Conservation (phyloP, 2,113 vertebrate species). For the Bufo bufo region DNA sequence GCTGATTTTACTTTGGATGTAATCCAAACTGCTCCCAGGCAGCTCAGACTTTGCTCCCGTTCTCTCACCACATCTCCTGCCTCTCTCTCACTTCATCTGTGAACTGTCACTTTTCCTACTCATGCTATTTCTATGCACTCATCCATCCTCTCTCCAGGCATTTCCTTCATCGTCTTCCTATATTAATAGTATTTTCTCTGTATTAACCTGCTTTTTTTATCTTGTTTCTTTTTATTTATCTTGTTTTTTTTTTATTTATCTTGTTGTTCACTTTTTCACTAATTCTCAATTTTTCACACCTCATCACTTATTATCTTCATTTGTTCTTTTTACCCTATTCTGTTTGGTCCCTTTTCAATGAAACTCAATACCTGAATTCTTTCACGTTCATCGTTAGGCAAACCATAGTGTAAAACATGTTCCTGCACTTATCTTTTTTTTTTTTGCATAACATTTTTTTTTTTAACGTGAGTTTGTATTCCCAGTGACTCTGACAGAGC, state of each 20-base stretch:
- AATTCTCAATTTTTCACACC: neutral
- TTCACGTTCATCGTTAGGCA: neutral
- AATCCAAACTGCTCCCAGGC: slow-evolving; percentile 86
- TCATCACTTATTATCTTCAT: neutral
- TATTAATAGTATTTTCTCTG: neutral
- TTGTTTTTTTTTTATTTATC: neutral
- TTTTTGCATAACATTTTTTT: neutral
- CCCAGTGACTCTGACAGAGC: too few species aligned
- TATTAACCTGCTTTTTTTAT: neutral
- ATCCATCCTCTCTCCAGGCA: slow-evolving; percentile 20
- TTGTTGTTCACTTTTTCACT: neutral
- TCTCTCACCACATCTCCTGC: slow-evolving; percentile 13
- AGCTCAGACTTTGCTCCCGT: slow-evolving; percentile 43
- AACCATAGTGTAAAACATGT: neutral
- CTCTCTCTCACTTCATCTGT: slow-evolving; percentile 7
- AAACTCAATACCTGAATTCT: neutral
- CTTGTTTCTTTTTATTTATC: neutral
- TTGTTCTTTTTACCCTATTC: neutral
- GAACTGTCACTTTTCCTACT: slow-evolving; percentile 34
- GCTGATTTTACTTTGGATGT: slow-evolving; percentile 85
- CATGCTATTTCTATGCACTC: slow-evolving; percentile 31
- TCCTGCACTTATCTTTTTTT: neutral
- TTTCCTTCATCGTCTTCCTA: slow-evolving; percentile 7
- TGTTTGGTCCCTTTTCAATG: neutral
- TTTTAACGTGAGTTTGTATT: neutral